Conservation (phyloP, 2,113 vertebrate genomes). For the Cromileptes altivelis region DNA sequence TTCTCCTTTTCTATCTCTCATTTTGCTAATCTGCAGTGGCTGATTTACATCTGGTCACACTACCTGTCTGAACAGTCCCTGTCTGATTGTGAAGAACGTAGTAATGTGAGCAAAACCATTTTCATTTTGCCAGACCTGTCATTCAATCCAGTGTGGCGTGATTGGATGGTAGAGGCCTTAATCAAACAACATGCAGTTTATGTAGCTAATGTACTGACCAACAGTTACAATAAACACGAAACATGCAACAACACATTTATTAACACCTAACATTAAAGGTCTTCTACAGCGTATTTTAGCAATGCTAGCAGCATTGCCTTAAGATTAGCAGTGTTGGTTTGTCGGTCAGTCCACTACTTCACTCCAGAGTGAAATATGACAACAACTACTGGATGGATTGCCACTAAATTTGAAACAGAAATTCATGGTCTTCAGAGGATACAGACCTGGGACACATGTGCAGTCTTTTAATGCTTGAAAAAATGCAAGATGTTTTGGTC, state of each 20-base stretch:
- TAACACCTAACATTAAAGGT: background rate
- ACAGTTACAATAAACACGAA: background rate
- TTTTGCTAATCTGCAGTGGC: conserved; percentile 1
- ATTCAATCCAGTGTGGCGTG: background rate
- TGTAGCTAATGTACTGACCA: background rate
- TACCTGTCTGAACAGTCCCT: background rate
- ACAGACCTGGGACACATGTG: background rate
- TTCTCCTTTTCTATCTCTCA: conserved; percentile 7
- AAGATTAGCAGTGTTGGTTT: background rate
- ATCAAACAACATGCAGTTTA: background rate
- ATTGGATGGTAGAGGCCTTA: background rate
- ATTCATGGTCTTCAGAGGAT: background rate
- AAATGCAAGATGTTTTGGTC: too few relatives aligned
- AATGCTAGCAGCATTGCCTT: background rate
- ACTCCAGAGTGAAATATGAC: background rate
- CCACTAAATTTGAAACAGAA: background rate
- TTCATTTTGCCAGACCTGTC: background rate
- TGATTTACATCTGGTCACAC: background rate
- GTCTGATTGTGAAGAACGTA: conserved; percentile 9
- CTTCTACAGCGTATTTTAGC: too few relatives aligned
- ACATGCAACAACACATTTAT: background rate
- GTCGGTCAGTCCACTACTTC: background rate
- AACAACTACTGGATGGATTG: background rate
- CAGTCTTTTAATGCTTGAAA: too few relatives aligned
- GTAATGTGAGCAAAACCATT: background rate